Base-by-base conservation (phyloP, 2,888 invertebrate species). In the Bedellia somnulentella region DNA sequence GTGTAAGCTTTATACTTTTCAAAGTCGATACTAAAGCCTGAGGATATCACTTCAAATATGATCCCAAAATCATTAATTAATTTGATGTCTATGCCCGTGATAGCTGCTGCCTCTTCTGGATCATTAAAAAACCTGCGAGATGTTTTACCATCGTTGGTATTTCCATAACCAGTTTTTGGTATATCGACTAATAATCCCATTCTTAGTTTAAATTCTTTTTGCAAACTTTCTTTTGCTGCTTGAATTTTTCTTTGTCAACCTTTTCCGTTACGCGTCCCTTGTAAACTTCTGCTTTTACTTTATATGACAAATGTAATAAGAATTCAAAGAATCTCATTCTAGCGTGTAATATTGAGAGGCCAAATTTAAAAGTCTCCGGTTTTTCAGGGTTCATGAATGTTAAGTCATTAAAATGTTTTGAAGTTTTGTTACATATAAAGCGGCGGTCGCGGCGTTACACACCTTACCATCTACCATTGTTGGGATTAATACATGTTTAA, bases 401-500 rank as follows among this genome's bases (percentile, higher is more conserved):
- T 26, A 47, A 35, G 25, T 44, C 32, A 29, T 49, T 49, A 31
- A 53, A 52, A 25, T 46, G 35, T 42, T 45, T 48, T 2, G 47
- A 47, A 22, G 50, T 50, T 15, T 30, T 27, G 24, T 41, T 43
- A 32, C 49, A 50, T 28, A 52, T 42, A 30, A 47, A 52, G 28
- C 50, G 56, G 18, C 39, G 10, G 48, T 46, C 4, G 44, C 43
- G 24, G 48, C 47, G 41, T 55, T 51, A 29, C 44, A 49, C 4
- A 52, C 45, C 30, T 52, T 53, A 3, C 39, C 49, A 32, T 51
- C 51, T 6, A 53, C 38, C 49, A 49, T 50, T 12, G 48, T 47
- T 5, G 36, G 27, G 5, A 35, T 3, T 16, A 45, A 25, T 3
- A 17, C 33, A 29, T 44, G 38, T n/a, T n/a, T n/a, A n/a, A n/a